Percentiles rank a stretch among this genome's conserved stretches.
Conservation (phyloP, 2,113 vertebrate species). For the Otolemur garnettii region DNA sequence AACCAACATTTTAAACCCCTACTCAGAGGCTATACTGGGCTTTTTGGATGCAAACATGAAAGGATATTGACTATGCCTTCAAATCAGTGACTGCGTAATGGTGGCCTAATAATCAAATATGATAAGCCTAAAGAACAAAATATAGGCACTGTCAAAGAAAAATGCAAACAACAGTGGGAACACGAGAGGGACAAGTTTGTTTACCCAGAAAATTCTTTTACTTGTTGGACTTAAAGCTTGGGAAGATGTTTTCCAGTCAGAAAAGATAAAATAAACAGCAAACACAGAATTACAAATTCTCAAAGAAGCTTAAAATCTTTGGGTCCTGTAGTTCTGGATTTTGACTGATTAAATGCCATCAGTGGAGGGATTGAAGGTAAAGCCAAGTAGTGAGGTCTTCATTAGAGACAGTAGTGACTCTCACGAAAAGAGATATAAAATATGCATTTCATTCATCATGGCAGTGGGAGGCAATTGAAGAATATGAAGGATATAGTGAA, state of each 20-base stretch:
- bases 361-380: background rate
- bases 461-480: background rate
- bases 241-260: background rate
- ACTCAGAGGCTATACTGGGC: background rate
- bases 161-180: background rate
- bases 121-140: background rate
- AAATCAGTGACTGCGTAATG: background rate
- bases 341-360: background rate
- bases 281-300: background rate
- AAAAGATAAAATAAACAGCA: background rate
- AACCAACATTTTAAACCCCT: background rate
- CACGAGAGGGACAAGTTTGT: background rate
- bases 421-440: background rate
- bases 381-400: background rate
- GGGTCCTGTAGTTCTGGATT: accelerated
- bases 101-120: background rate
- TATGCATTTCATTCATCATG: background rate
- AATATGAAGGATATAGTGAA: background rate
- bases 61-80: background rate
- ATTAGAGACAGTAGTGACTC: background rate
- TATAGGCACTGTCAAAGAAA: background rate
- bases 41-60: background rate
- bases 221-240: background rate
- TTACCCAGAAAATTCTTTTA: background rate
- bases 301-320: background rate